Conservation (phyloP, 2,113 vertebrate species). For the Periophthalmus modestus region DNA sequence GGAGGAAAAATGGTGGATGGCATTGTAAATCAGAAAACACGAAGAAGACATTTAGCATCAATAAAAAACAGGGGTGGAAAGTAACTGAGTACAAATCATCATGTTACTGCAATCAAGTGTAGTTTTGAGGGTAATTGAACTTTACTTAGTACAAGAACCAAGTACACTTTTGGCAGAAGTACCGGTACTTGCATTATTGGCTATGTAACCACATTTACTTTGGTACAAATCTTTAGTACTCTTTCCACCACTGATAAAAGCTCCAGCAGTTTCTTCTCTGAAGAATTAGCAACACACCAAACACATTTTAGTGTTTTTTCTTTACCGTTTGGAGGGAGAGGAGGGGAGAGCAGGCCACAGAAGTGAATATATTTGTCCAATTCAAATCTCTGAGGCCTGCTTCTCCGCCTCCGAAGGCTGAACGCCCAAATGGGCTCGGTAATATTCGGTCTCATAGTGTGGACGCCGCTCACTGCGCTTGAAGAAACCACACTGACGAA, state of each 20-base stretch:
- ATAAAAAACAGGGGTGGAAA: no score
- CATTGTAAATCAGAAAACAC: slow-evolving; percentile 34
- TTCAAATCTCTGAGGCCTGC: slow-evolving; percentile 79
- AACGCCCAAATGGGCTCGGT: slow-evolving; percentile 84
- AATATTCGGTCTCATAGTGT: slow-evolving; percentile 85
- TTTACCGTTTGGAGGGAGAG: slow-evolving; percentile 68
- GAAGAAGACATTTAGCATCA: slow-evolving; percentile 38
- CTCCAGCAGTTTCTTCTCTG: slow-evolving; percentile 27
- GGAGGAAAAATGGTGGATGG: slow-evolving; percentile 27
- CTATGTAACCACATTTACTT: no score
- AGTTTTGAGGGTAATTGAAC: no score
- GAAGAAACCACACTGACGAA: slow-evolving; percentile 90
- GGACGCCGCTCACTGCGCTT: slow-evolving; percentile 76
- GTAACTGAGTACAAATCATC: no score
- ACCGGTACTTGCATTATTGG: no score
- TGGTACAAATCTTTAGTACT: no score
- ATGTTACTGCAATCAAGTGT: no score
- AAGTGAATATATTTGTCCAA: slow-evolving; percentile 22
- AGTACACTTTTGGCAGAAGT: no score
- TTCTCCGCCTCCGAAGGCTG: slow-evolving; percentile 88
- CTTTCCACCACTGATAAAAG: no score
- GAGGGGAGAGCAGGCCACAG: slow-evolving; percentile 71
- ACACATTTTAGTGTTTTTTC: slow-evolving; percentile 9
- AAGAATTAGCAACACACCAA: slow-evolving; percentile 23
- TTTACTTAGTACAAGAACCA: no score